Percentiles rank a stretch among this genome's conserved stretches.
Evolutionary conservation across 2,888 invertebrate species (phyloP).

Genomic region (Exephanes ischioxanthus): DNA sequence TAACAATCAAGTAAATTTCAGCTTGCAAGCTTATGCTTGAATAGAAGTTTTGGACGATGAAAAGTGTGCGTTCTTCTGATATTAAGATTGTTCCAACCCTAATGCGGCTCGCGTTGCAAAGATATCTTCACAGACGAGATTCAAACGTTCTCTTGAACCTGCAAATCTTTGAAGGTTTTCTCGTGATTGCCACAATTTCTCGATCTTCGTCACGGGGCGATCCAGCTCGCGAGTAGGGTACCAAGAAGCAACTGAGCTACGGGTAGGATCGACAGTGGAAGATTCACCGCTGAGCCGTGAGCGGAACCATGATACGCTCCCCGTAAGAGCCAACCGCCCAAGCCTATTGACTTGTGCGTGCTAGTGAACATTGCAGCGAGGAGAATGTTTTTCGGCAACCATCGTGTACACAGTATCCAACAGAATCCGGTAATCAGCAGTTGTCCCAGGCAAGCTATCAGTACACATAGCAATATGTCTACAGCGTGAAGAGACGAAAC

Average conservation of each 20-base stretch:
- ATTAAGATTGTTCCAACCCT: not conserved
- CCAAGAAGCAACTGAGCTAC: constrained; percentile 82
- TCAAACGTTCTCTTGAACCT: constrained; percentile 47
- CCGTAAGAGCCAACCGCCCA: constrained; percentile 82
- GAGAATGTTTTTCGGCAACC: constrained; percentile 79
- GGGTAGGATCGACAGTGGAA: constrained; percentile 82
- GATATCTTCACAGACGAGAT: not conserved
- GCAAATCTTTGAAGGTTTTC: not conserved
- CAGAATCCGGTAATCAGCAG: constrained; percentile 80
- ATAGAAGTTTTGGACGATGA: constrained; percentile 10
- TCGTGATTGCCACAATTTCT: not conserved
- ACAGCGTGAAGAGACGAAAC: constrained; percentile 80
- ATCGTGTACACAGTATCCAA: constrained; percentile 81
- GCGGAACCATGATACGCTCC: constrained; percentile 82
- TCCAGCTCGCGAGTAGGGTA: constrained; percentile 81
- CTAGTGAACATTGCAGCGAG: constrained; percentile 81
- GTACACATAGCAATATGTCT: constrained; percentile 81
- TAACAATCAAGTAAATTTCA: constrained; percentile 1
- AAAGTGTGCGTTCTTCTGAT: not conserved
- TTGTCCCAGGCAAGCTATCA: constrained; percentile 83
- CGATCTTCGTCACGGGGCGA: constrained; percentile 75
- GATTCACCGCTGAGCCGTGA: constrained; percentile 80
- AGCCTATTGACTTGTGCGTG: constrained; percentile 82
- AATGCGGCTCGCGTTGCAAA: not conserved
- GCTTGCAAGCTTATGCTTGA: not conserved